Percentiles rank a stretch among this genome's conserved stretches.
Conservation (phyloP, 1,140 invertebrate species). For the Chionoecetes opilio region DNA sequence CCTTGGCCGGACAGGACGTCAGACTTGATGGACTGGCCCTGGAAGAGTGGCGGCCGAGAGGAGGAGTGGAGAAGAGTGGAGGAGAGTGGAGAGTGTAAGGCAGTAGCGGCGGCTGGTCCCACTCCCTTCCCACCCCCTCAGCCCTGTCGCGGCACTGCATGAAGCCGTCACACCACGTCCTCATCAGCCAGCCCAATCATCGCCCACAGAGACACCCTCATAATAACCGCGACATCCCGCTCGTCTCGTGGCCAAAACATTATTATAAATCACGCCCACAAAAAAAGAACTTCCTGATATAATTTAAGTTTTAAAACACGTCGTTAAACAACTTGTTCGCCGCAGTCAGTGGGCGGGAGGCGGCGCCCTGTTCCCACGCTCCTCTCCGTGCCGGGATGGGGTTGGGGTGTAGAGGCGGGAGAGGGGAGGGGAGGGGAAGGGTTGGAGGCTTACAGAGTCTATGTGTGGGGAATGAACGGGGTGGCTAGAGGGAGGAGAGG, state of each 20-base stretch:
- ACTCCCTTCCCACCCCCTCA: too few relatives aligned
- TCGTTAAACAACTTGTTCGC: constrained; percentile 45
- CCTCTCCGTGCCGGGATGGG: background rate
- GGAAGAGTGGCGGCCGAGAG: background rate
- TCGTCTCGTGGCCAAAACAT: background rate
- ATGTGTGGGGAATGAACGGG: background rate
- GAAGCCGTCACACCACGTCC: background rate
- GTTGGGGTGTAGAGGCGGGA: background rate
- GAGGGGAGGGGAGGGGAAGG: background rate
- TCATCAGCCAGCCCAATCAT: background rate
- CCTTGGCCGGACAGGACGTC: background rate
- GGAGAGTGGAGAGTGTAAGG: too few relatives aligned
- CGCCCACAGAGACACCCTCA: background rate
- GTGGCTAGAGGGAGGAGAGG: background rate
- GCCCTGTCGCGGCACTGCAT: too few relatives aligned
- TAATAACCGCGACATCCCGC: background rate
- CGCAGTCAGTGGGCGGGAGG: background rate
- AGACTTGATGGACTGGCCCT: background rate
- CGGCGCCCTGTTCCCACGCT: constrained; percentile 55
- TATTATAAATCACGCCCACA: constrained; percentile 61
- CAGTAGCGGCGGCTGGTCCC: too few relatives aligned
- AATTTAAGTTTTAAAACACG: constrained; percentile 57
- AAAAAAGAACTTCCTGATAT: constrained; percentile 35
- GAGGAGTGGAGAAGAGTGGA: too few relatives aligned
- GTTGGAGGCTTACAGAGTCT: constrained; percentile 28